Evolutionary conservation across 2,888 invertebrate species (phyloP), one percentile per base, ranked within the genome.

Genomic region (Ferrisia virgata): DNA sequence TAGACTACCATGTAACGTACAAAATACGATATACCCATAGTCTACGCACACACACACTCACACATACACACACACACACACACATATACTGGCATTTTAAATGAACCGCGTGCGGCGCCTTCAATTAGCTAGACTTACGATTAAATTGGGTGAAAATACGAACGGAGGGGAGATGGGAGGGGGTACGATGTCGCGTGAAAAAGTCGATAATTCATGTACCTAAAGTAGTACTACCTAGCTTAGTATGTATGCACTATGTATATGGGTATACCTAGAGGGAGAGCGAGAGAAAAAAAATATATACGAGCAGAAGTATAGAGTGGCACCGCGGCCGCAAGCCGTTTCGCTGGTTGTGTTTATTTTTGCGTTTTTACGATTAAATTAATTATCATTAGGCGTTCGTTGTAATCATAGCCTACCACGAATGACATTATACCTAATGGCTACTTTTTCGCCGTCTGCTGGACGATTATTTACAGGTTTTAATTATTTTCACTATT

Each of bases 381-480:
- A 64, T 64, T 64, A 64, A 64, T 64, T 64, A 64, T 64, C 58
- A 64, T 64, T 64, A 64, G 58, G 58, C 58, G 58, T 64, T 64
- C 58, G 58, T 64, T 64, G 58, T 64, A 64, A 64, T 64, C 28
- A 28, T 64, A 64, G 25, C 58, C 58, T 64, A 64, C 58, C 58
- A 64, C 58, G 58, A 64, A 64, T 64, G 58, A 64, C 58, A 64
- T 64, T 64, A 64, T 64, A 64, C 58, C 58, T 64, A 64, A 64
- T 64, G 58, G 58, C 58, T 64, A 64, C 58, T 64, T 64, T 64
- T 64, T 64, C 58, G 58, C 58, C 58, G 58, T 64, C 58, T 64
- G 58, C 58, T 64, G 28, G 58, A 25, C 58, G 58, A 64, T 64
- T 64, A 64, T 64, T 64, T 64, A 64, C 58, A 64, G 58, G 58